Evolutionary conservation across 2,113 vertebrate species (phyloP).

Genomic region (Scomber scombrus): DNA sequence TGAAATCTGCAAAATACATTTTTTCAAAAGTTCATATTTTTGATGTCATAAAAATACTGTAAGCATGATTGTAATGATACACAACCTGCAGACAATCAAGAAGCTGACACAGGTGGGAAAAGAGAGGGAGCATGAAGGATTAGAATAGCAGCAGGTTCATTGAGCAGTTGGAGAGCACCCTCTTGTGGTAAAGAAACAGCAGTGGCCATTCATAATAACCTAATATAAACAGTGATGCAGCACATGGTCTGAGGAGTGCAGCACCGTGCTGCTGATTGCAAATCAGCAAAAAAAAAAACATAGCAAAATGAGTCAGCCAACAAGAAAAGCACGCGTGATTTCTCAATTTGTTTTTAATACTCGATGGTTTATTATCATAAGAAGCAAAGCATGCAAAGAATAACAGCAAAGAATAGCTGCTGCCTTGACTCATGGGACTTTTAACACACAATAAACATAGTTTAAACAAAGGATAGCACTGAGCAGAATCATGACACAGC

Average conservation of each 20-base stretch:
- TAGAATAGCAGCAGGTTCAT: background rate
- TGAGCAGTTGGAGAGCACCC: conserved; percentile 14
- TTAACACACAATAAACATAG: conserved; percentile 33
- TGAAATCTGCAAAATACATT: conserved; percentile 49
- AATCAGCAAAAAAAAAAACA: conserved; percentile 16
- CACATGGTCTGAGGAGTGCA: conserved; percentile 1
- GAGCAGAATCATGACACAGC: conserved; percentile 32
- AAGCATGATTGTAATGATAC: background rate
- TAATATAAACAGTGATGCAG: conserved; percentile 30
- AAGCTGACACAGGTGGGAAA: background rate
- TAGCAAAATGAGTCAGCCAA: conserved; percentile 36
- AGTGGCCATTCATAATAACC: background rate
- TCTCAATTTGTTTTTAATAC: conserved; percentile 30
- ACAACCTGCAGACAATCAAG: background rate
- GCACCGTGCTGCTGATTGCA: conserved; percentile 25
- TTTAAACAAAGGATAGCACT: conserved; percentile 44
- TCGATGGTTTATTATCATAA: conserved; percentile 38
- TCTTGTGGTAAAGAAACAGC: conserved; percentile 30
- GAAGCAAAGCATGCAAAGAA: conserved; percentile 52
- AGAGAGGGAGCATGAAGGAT: background rate
- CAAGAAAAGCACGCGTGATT: conserved; percentile 4
- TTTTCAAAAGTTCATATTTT: too few species aligned
- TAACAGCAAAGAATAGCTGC: conserved; percentile 58
- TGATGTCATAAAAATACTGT: too few species aligned
- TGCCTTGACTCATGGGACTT: conserved; percentile 17